Percentiles rank a stretch among this genome's conserved stretches.
These are phyloP conservation scores for Mungos mungo DNA, from an alignment of 2,113 vertebrate species.

Conservation along the genomic window DNA sequence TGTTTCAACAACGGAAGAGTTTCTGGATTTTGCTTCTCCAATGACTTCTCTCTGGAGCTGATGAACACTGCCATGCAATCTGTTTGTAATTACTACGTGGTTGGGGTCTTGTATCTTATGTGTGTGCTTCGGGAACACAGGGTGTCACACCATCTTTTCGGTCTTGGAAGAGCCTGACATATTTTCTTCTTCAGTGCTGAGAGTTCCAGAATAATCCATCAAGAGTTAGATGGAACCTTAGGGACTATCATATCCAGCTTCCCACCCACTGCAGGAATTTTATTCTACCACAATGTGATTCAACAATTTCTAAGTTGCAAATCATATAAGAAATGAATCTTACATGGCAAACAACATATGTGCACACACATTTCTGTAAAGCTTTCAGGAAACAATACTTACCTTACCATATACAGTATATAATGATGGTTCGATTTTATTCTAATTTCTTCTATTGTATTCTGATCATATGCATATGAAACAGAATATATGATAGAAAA, in stretches of 20 bases:
- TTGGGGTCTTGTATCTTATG: background rate
- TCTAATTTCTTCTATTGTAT: background rate
- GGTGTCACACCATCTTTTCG: background rate
- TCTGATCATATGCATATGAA: background rate
- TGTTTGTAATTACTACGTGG: background rate
- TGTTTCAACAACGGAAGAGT: background rate
- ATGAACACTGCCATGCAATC: background rate
- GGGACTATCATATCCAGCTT: background rate
- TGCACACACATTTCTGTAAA: background rate
- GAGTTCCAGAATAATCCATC: background rate
- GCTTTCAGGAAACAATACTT: background rate
- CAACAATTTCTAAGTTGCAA: background rate
- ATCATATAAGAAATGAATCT: background rate
- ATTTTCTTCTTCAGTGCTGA: background rate
- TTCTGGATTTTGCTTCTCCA: background rate
- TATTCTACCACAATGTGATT: background rate
- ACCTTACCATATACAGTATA: background rate
- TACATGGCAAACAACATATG: background rate
- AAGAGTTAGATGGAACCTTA: background rate
- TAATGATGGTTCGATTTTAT: background rate
- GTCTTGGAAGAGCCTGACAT: background rate
- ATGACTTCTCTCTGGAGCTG: background rate
- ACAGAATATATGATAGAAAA: background rate
- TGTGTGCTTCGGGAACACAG: background rate
- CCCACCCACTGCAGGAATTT: background rate